Base-by-base conservation (phyloP, 1,140 invertebrate species). In the Brachionus rotundiformis region DNA sequence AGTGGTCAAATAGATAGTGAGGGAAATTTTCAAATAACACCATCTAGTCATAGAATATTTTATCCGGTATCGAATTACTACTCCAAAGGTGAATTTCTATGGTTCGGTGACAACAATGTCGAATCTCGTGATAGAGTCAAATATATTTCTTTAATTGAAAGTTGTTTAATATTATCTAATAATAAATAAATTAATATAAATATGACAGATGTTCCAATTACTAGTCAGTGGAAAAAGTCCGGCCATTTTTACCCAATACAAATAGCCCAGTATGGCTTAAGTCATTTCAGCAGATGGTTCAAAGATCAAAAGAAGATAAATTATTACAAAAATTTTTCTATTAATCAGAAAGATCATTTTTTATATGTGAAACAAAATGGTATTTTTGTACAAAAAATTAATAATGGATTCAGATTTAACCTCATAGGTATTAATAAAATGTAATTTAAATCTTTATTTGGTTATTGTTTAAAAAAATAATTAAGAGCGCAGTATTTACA, bases 181-280 rank as follows among this genome's bases (percentile, higher is more conserved):
- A 19, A 27, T 23, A 71, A 11, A 54, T 19, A 4, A 65, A 81
- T 59, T 68, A 61, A 36, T 16, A 11, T 41, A 16, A 27, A 7
- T 10, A 7, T 71, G 8, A 11, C 4, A 91, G 90, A 94, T 81
- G 94, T 97, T 7, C 95, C 96, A 0, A 92, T 98, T 41, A 96
- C 94, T 1, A 95, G 92, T 0, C 96, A 98, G 85, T 98, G 96
- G 96, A 93, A 95, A 59, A 83, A 90, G 75, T 85, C 83, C 61
- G 96, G 95, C 0, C 98, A 98, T 87, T 96, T 93, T 87, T 99
- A 99, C 89, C 95, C 96, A 0, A 98, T 96, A 1, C 97, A 99
- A 90, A 97, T 99, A 83, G 95, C 96, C 3, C 97, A 99, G 87
- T 99, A 95, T 88, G 97, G 94, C 0, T 88, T 99, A 39, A 94